Base-by-base conservation (phyloP, 1,140 invertebrate genomes). In the Drosophila pruinosa region DNA sequence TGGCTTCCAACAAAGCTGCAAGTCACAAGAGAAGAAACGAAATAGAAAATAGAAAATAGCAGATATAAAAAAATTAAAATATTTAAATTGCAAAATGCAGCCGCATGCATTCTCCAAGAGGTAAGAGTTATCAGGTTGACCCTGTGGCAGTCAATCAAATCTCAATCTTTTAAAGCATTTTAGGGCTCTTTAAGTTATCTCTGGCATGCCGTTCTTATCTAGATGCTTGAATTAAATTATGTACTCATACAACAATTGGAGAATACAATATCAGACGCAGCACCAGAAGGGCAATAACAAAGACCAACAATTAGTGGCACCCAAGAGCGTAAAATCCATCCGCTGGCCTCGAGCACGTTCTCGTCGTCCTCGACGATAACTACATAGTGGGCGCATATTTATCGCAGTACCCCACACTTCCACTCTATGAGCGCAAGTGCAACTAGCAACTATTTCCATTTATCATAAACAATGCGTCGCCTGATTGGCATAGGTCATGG, bases 281-380 rank as follows among this genome's bases (percentile, higher is more conserved):
- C 22, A n/a, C n/a, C 21, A 2, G 43, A 73, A 26, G 10, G 26
- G 67, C 56, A 54, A 22, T 72, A 67, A 77, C 75, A 82, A 82
- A 72, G 76, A 19, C 12, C 36, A 62, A 74, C 82, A 86, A 86
- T 86, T 86, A 86, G 82, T 68, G 82, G 78, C 82, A 38, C 70
- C 82, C 82, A 81, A 88, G 82, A 86, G 82, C 82, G 78, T 73
- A 64, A 85, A 75, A 67, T 63, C 67, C 74, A 81, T 86, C 68
- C 63, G 63, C 43, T 22, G 61, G 12, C 39, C 45, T 52, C 10
- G 12, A 14, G 53, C 50, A 12, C 21, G 21, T 17, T 10, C 50
- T 45, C 26, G 6, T 36, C 67, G 53, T 17, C 14, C 50, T 45
- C 26, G 6, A 41, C 67, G 53, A 65, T 57, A 38, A 57, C 22